A percentile compares a stretch with the other conserved stretches of the same genome.
These are phyloP conservation scores for Eulemur rufifrons DNA, from an alignment of 2,113 vertebrate species.

Conservation along the genomic window DNA sequence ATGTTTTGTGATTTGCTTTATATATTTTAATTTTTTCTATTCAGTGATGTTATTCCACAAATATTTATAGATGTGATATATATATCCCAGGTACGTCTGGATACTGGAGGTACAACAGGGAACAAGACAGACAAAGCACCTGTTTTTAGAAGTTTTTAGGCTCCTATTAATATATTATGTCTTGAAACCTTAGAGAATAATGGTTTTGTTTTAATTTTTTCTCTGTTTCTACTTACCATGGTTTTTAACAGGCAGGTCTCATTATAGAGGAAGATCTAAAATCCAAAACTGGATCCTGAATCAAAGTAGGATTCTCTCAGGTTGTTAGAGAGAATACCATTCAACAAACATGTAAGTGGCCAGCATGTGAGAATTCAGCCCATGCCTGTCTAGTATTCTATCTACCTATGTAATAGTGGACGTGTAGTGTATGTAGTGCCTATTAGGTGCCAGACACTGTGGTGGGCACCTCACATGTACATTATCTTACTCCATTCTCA, in stretches of 20 bases:
- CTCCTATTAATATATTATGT: background rate
- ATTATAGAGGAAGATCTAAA: background rate
- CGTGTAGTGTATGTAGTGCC: background rate
- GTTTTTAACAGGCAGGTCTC: background rate
- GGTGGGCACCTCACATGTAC: too few species aligned
- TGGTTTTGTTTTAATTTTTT: background rate
- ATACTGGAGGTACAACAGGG: background rate
- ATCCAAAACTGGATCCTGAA: background rate
- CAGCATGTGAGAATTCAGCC: background rate
- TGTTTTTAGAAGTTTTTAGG: background rate
- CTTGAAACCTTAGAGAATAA: background rate
- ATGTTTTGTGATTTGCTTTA: background rate
- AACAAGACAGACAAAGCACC: background rate
- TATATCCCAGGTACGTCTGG: background rate
- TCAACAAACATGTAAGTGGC: background rate
- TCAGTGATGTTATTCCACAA: background rate
- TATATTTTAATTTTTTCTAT: background rate
- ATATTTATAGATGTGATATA: background rate
- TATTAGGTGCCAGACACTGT: background rate
- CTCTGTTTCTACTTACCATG: background rate
- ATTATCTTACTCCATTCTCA: background rate
- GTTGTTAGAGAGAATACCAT: background rate
- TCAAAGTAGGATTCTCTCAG: background rate
- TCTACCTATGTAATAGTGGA: background rate
- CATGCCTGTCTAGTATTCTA: too few species aligned